These are phyloP conservation scores for Onychorhynchus coronatus DNA, from an alignment of 2,113 vertebrate genomes.

Conservation along the genomic window DNA sequence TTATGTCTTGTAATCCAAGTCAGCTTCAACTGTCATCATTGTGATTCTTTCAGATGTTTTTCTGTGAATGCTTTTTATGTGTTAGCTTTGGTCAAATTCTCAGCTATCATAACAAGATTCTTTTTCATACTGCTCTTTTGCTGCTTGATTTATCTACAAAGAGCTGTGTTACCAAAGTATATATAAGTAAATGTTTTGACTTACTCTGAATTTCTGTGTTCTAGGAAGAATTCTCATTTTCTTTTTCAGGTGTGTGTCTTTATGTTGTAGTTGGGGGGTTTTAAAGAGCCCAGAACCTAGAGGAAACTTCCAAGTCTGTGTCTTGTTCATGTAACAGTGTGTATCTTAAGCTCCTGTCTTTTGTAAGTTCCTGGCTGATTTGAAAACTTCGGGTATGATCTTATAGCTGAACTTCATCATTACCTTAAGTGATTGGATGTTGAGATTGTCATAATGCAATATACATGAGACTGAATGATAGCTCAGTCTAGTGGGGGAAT, in stretches of 20 bases:
- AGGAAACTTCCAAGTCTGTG: neutral
- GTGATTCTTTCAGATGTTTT: neutral
- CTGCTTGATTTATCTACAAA: neutral
- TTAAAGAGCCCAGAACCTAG: neutral
- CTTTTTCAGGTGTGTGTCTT: neutral
- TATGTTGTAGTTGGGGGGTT: neutral
- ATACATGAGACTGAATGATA: neutral
- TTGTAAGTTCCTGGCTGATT: neutral
- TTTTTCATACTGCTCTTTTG: neutral
- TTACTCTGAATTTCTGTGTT: neutral
- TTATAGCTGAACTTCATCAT: neutral
- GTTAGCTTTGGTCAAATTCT: neutral
- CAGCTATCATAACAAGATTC: neutral
- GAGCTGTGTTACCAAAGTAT: slow-evolving; percentile 3
- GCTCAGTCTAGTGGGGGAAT: neutral
- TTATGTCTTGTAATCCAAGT: neutral
- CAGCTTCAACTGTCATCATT: neutral
- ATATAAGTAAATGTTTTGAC: neutral
- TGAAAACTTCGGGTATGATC: neutral
- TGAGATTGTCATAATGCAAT: neutral
- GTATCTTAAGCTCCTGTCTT: neutral
- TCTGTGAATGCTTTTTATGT: neutral
- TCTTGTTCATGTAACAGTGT: neutral
- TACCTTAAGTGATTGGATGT: neutral
- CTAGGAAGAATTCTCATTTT: neutral